Base-by-base conservation (phyloP, 2,888 invertebrate species). In the Synergus gifuensis region DNA sequence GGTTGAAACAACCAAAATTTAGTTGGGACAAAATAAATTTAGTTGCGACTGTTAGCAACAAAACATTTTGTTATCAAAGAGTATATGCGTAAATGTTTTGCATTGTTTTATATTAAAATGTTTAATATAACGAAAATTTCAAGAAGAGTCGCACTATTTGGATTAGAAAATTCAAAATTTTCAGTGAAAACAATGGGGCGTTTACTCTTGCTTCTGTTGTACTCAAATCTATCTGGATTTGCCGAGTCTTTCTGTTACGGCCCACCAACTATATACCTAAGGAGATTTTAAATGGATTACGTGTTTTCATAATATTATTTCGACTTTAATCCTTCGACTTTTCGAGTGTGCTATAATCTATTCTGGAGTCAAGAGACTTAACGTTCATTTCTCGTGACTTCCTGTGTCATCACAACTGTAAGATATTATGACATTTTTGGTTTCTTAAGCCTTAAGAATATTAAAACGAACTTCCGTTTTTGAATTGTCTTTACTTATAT, bases 291-390 rank as follows among this genome's bases (percentile, higher is more conserved):
- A 73, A 54, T 73, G 73, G 73, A 73, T 73, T 73, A 54, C 54
- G 36, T 73, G 73, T 73, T 73, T 73, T 73, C 73, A 73, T 54
- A 73, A 73, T 73, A 73, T 73, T 73, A 73, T 73, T 73, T 54
- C 73, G 49, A 49, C 9, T 28, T 36, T 73, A 73, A 73, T 73
- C 73, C 54, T 36, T 46, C n/a, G 28, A 69, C 46, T 42, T 46
- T 9, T 14, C 14, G 5, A 60, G 22, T 11, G 18, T 18, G 60
- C 9, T 22, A 12, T 7, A 12, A 11, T 46, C 46, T 46, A 1
- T 22, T 4, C 22, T 18, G 18, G 1, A 60, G 11, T 22, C 49
- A 4, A 28, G 49, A 69, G 49, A 73, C 22, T 69, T 36, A 49
- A 28, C 28, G 1, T 49, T 49, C 28, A 69, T 36, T 49, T 49